A percentile compares a stretch with the other conserved stretches of the same genome.
Conservation (phyloP, 2,113 vertebrate genomes). For the Ornithorhynchus anatinus region DNA sequence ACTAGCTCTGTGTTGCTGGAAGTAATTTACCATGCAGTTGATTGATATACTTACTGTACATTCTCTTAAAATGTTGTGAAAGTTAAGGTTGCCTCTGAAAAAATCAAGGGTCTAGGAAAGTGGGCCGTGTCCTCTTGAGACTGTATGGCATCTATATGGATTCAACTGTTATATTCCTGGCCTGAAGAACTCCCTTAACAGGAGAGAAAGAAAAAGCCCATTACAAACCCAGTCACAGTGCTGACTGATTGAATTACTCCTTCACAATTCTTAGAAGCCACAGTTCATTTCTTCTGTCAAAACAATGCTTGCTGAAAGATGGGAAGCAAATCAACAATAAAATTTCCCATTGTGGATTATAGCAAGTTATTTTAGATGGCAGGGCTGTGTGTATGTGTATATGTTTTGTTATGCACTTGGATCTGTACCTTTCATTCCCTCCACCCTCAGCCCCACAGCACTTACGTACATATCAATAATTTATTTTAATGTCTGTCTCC, state of each 20-base stretch:
- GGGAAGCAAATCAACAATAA: background rate
- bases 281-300: slow-evolving; percentile 4
- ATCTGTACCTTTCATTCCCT: background rate
- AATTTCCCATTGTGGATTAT: background rate
- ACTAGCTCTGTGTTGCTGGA: background rate
- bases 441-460: too few species aligned
- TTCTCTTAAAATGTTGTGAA: background rate
- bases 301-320: slow-evolving; percentile 13
- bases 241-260: background rate
- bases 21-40: background rate
- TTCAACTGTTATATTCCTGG: background rate
- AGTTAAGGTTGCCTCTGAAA: background rate
- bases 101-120: background rate
- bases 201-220: background rate
- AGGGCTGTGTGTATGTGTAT: background rate
- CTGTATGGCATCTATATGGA: background rate
- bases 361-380: background rate
- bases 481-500: too few species aligned
- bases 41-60: background rate
- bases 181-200: background rate
- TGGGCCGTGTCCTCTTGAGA: background rate
- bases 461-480: too few species aligned
- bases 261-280: background rate
- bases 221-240: background rate
- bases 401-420: slow-evolving; percentile 9